Percentiles rank a stretch among this genome's conserved stretches.
phyloP scores from a whole-genome alignment of 2,113 vertebrate species.

The Heterocephalus glaber region DNA sequence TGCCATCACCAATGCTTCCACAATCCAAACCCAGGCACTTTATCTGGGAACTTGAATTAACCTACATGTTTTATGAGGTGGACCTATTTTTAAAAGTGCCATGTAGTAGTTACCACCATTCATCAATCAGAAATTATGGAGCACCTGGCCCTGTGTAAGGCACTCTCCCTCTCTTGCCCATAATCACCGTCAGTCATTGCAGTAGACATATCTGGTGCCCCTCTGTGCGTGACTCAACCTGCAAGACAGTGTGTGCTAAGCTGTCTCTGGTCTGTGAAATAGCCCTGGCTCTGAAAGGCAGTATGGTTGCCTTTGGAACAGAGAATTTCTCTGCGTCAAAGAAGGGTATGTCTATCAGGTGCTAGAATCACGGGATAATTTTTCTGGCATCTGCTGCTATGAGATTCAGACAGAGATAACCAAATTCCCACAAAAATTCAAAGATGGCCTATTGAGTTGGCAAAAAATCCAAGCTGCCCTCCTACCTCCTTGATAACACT shows the following conservation, averaged over 20 bases:
- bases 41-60: not conserved
- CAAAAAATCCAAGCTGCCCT: not conserved
- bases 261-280: not conserved
- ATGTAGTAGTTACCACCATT: not conserved
- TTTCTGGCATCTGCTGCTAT: not conserved
- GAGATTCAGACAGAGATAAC: conserved; percentile 27
- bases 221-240: not conserved
- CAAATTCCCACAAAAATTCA: not conserved
- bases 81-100: conserved; percentile 5
- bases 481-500: not conserved
- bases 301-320: not conserved
- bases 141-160: not conserved
- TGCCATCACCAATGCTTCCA: not conserved
- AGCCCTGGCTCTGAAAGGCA: not conserved
- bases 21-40: not conserved
- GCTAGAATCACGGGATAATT: not conserved
- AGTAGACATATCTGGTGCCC: not conserved
- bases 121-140: not conserved
- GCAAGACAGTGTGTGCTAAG: not conserved
- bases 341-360: not conserved
- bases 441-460: not conserved
- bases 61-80: not conserved
- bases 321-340: not conserved
- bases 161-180: not conserved
- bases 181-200: not conserved